Percentiles rank a stretch among this genome's conserved stretches.
Evolutionary conservation across 2,797 vertebrate species (phyloP).

Genomic region (Remorina albescens): DNA sequence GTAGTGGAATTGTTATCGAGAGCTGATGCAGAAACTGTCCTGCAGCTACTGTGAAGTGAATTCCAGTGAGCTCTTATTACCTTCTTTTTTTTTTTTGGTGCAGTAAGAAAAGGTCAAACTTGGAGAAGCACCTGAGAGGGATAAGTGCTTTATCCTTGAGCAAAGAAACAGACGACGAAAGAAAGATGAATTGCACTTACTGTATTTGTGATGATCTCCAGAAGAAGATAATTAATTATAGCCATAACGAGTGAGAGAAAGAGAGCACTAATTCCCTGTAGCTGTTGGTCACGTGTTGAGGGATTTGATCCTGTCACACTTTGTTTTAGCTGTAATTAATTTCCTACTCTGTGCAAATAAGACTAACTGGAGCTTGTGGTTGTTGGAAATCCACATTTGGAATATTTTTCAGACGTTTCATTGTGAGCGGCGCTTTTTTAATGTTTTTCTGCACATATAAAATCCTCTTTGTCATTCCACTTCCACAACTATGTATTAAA

Average conservation of each 20-base stretch:
- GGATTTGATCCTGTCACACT: constrained; percentile 75
- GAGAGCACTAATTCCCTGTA: constrained; percentile 46
- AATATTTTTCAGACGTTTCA: constrained; percentile 4
- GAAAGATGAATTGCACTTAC: constrained; percentile 58
- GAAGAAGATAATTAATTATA: constrained; percentile 73
- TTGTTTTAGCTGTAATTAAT: constrained; percentile 78
- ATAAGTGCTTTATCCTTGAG: constrained; percentile 51
- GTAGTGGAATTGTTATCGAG: constrained; percentile 50
- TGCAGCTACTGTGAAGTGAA: constrained; percentile 46
- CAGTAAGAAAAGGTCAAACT: constrained; percentile 48
- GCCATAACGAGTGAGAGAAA: constrained; percentile 54
- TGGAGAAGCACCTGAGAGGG: constrained; percentile 61
- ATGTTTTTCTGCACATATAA: constrained; percentile 13
- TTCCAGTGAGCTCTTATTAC: constrained; percentile 40
- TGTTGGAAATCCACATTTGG: constrained; percentile 33
- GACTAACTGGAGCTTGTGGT: constrained; percentile 37
- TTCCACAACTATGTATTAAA: constrained; percentile 62
- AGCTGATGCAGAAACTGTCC: constrained; percentile 50
- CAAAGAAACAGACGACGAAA: constrained; percentile 45
- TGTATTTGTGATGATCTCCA: constrained; percentile 61
- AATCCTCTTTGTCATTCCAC: constrained; percentile 23
- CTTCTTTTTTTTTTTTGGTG: constrained; percentile 18
- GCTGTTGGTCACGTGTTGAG: constrained; percentile 55
- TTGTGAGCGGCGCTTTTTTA: background rate
- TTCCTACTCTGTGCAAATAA: constrained; percentile 49